Evolutionary conservation across 1,140 invertebrate species (phyloP), one percentile per base, ranked within the genome.

Genomic region (Euura lappo): DNA sequence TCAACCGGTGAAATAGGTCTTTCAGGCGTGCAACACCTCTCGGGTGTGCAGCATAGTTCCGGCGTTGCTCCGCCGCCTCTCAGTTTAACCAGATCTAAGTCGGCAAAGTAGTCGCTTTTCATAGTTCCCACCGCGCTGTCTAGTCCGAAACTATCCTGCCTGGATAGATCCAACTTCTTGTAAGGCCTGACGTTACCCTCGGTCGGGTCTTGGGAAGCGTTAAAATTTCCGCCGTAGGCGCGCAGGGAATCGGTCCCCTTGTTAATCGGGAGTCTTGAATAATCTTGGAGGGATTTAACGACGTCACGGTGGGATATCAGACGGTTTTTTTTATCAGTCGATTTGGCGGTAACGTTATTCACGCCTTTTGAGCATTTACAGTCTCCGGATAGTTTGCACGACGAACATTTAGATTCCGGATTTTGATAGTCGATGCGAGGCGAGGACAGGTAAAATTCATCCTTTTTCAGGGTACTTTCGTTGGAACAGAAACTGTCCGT

Each of bases 101-200:
- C 86, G 2, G 84, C 82, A 66, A 88, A 88, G 70, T 87, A 87
- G 71, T 87, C 86, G 66, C 87, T 88, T 64, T 82, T 86, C 87
- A 88, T 88, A 2, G 86, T 88, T 5, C 87, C 87, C 2, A 88
- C 83, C 4, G 87, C 87, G 45, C 86, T 87, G 43, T 88, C 87
- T 0, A 82, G 81, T 45, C 85, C 84, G 43, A 88, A 88, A 67
- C 86, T 87, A 66, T 86, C 84, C 45, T 86, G 84, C 5, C 86
- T 80, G 44, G 80, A 81, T 6, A 87, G 68, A 71, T 84, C 80
- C 28, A 76, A 64, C 3, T 69, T 75, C 66, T 86, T 83, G 44
- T 80, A 86, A 28, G 28, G 1, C 71, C 80, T 74, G 0, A 74
- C 70, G 7, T 82, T 81, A 3, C 85, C 83, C 7, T 69, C 66